Evolutionary conservation across 2,113 vertebrate genomes (phyloP), one percentile per base, ranked within the genome.

Genomic region (Gymnobelideus leadbeateri): DNA sequence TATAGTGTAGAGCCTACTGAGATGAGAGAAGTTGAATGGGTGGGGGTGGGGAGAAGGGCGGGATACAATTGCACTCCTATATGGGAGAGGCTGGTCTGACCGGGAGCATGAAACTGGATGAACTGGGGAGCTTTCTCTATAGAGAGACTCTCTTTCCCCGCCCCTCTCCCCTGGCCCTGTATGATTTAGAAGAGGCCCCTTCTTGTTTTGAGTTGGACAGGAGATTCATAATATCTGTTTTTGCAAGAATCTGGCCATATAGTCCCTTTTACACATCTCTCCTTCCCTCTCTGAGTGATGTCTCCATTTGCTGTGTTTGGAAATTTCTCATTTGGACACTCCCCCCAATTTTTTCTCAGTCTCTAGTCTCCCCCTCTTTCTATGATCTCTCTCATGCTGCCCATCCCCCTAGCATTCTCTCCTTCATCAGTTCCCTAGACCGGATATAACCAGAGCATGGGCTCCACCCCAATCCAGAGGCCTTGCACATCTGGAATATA

Each of bases 401-500:
- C 68, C n/a, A 43, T 95, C 91, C 92, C 52, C 49, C 55, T n/a
- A 77, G 26, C 31, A 51, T 89, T n/a, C 47, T 53, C 68, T 95
- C 92, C 89, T 92, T 89, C 92, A 61, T 47, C 91, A 84, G 93
- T 95, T 95, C 93, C 92, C 92, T 91, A 94, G 96, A 96, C 94
- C 96, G 96, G 97, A 97, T 97, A 57, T 97, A 95, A 94, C 94
- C 55, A 28, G 68, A 94, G 54, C 11, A 0, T 26, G 61, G 92
- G 46, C 95, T 97, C 98, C 92, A 90, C 97, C 96, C 96, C 90
- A 92, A 96, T 97, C 57, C 89, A 90, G 93, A 95, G 94, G 92
- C 94, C 95, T 96, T 50, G 47, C 89, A 95, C 97, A 98, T 98
- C 97, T 98, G 97, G 97, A 97, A 97, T 96, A 97, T 94, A 98